Evolutionary conservation across 2,888 invertebrate genomes (phyloP), one percentile per base, ranked within the genome.

Genomic region (Eugnorisma glareosa): DNA sequence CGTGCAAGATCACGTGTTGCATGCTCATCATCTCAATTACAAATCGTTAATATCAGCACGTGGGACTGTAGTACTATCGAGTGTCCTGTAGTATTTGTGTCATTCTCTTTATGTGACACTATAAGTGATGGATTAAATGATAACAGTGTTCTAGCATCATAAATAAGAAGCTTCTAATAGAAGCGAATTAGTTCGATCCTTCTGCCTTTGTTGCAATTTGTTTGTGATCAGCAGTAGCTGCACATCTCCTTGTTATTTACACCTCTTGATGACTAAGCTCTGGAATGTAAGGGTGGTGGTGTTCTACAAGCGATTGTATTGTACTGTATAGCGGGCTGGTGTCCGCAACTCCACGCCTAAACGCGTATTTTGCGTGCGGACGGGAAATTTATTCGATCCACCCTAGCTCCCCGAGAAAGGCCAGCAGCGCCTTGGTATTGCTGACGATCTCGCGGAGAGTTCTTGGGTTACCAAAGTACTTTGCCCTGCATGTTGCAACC

Each of bases 21-120:
- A n/a, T 57, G 76, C 31, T 61, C 37, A n/a, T 66, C 64, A 63
- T 72, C 72, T 72, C 82, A 81, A 82, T 82, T 82, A 85, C 82
- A 66, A 31, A 85, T 85, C 72, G 61, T 76, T 76, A 76, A 76
- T 81, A 72, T 69, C 37, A 69, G 37, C 85, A 82, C 82, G 82
- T 82, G 82, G 66, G 18, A 51, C 21, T 71, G 35, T 35, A 45
- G 64, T 76, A 72, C 71, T 69, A 83, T 73, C 31, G 45, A 73
- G 43, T 70, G 73, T 43, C 51, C 57, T 67, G 67, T 64, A 51
- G 57, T 66, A 21, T 64, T 68, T 69, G 37, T 37, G 45, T 63
- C 73, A 69, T 40, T 70, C 18, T 68, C 57, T 83, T 72, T 83
- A 77, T 59, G 31, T 75, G 40, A 43, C 40, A 75, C 64, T 68